phyloP scores from a whole-genome alignment of 2,888 invertebrate genomes.

The Drosophila aldrichi region DNA sequence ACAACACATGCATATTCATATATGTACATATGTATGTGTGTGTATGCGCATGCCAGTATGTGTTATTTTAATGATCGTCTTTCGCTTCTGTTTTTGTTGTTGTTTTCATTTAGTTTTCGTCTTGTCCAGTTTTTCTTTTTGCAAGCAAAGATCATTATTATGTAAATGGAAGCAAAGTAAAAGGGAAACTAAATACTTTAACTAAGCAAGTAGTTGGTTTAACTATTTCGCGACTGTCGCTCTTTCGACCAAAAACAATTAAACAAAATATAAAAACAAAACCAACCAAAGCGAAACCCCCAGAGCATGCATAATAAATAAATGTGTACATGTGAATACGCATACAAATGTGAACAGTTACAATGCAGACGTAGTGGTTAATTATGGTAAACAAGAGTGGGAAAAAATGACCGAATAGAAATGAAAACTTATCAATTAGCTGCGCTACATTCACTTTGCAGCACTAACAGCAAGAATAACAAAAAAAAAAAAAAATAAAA shows the following conservation, averaged over 20 bases:
- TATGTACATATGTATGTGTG: conserved; percentile 9
- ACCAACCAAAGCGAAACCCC: conserved; percentile 25
- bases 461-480: conserved; percentile 2
- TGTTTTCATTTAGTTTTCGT: conserved; percentile 35
- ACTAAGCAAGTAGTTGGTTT: conserved; percentile 34
- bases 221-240: conserved; percentile 18
- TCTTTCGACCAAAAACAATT: conserved; percentile 23
- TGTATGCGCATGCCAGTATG: background rate
- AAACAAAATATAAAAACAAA: conserved; percentile 19
- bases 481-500: conserved; percentile 11
- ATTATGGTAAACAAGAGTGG: conserved; percentile 58
- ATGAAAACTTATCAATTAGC: conserved; percentile 48
- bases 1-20: background rate
- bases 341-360: conserved; percentile 6
- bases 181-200: conserved; percentile 78
- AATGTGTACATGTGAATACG: conserved; percentile 1
- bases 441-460: conserved; percentile 47
- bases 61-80: conserved; percentile 67
- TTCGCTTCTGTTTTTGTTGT: conserved; percentile 36
- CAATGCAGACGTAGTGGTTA: conserved; percentile 58
- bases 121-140: conserved; percentile 43
- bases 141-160: conserved; percentile 65
- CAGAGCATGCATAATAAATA: conserved; percentile 50
- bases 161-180: conserved; percentile 76
- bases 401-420: conserved; percentile 46